Base-by-base conservation (phyloP, 2,888 invertebrate genomes). In the Mimumesa dahlbomi region DNA sequence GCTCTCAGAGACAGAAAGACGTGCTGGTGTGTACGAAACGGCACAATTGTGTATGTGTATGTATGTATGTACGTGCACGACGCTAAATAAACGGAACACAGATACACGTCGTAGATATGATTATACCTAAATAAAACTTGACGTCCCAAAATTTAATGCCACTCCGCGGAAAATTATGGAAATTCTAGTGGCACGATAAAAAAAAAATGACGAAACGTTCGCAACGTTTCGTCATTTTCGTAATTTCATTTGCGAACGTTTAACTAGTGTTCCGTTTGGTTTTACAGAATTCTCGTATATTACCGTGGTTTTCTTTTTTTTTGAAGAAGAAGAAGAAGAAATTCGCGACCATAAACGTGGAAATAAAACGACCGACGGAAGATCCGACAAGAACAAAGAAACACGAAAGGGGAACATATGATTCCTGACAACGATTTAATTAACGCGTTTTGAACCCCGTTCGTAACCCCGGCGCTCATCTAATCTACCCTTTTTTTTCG, bases 391-490 rank as follows among this genome's bases (percentile, higher is more conserved):
- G 63, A 48, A 49, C 62, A 53, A 48, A 43, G 43, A 22, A 56
- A n/a, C n/a, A n/a, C n/a, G n/a, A n/a, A n/a, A n/a, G n/a, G 19
- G 43, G 34, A 56, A 49, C 53, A 62, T 22, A n/a, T n/a, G n/a
- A 61, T 45, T 34, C 13, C 19, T 7, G 29, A 31, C 34, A 34
- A 16, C 66, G 75, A 71, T 71, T 75, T 75, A 75, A 75, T 64
- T 71, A 75, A 31, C 57, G 49, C 42, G 49, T 36, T 56, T 65
- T 52, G 29, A 40, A 70, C 19, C 43, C 22, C 49, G 29, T 58
- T 66, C 70, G 52, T 75, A 75, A 75, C 66, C 66, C 64, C 63
- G 49, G 14, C 50, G 54, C 29, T 22, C 53, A 42, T 71, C 71
- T 75, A 75, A 75, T 75, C 75, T 53, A 25, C 18, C 46, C 40